phyloP scores from a whole-genome alignment of 2,113 vertebrate genomes.

The Tragulus kanchil region DNA sequence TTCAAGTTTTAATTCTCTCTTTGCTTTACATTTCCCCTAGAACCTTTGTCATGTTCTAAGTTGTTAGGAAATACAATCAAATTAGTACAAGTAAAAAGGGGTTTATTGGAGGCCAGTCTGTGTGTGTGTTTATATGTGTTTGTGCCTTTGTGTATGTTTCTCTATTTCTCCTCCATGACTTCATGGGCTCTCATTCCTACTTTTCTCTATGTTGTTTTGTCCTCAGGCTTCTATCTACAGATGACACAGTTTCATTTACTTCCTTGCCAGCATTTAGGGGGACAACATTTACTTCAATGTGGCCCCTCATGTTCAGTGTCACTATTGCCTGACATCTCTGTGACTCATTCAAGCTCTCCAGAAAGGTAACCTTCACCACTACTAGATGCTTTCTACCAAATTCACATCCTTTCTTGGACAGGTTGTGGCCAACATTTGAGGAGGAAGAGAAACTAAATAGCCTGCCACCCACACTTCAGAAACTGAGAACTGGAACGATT shows the following conservation, averaged over 20 bases:
- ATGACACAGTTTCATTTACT: neutral
- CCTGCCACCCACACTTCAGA: neutral
- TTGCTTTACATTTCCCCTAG: slow-evolving; percentile 51
- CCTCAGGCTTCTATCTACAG: neutral
- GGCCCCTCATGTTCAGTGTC: too few species aligned
- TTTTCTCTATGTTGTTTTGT: accelerated
- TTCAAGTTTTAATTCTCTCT: slow-evolving; percentile 62
- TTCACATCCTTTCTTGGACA: neutral
- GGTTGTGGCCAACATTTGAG: neutral
- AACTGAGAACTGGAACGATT: neutral
- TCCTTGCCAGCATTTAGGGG: neutral
- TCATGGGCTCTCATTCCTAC: neutral
- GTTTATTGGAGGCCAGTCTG: neutral
- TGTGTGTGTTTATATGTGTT: neutral
- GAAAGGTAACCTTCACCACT: neutral
- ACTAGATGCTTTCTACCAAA: neutral
- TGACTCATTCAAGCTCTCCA: neutral
- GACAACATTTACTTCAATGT: neutral
- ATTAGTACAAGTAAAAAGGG: slow-evolving; percentile 44
- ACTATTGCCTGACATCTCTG: neutral
- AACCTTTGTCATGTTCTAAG: slow-evolving; percentile 40
- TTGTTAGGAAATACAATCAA: slow-evolving; percentile 63
- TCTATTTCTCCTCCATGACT: neutral
- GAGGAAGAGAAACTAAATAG: neutral
- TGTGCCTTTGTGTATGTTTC: accelerated